These are phyloP conservation scores for Pandemis cinnamomeana DNA, from an alignment of 2,888 invertebrate genomes.

Conservation along the genomic window DNA sequence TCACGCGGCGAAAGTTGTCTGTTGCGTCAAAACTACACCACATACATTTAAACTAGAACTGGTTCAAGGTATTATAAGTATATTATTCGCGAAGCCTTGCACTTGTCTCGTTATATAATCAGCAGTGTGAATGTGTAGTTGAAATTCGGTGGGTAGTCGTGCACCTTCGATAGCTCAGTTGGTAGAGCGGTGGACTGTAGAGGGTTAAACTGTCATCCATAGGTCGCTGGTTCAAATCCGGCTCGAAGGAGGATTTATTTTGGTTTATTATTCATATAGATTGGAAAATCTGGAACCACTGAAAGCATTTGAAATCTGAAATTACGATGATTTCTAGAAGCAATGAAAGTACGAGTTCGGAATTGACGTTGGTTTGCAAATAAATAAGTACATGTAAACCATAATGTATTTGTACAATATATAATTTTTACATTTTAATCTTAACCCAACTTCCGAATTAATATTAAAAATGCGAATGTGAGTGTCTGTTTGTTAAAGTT, in stretches of 20 bases:
- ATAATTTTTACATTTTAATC: no score
- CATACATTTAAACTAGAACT: constrained; percentile 17
- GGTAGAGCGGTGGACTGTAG: constrained; percentile 79
- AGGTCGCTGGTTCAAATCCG: constrained; percentile 85
- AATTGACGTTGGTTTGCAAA: no score
- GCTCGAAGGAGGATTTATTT: constrained; percentile 71
- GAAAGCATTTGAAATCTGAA: background rate
- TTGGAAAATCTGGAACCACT: background rate
- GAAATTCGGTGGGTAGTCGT: constrained; percentile 12
- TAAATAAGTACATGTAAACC: no score
- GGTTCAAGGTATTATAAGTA: constrained; percentile 4
- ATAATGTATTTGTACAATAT: no score
- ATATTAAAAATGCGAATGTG: no score
- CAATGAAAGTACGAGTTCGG: no score
- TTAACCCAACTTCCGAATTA: no score
- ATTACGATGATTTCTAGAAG: no score
- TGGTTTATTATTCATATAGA: background rate
- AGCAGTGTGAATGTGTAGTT: constrained; percentile 9
- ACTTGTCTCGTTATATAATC: constrained; percentile 15
- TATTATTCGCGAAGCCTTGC: constrained; percentile 6
- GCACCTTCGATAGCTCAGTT: constrained; percentile 77
- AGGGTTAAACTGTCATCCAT: constrained; percentile 71
- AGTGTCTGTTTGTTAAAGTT: no score
- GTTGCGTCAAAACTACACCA: constrained; percentile 3
- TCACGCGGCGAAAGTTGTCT: constrained; percentile 20